These are phyloP conservation scores for Psittacula echo DNA, from an alignment of 2,797 vertebrate species.

Conservation along the genomic window DNA sequence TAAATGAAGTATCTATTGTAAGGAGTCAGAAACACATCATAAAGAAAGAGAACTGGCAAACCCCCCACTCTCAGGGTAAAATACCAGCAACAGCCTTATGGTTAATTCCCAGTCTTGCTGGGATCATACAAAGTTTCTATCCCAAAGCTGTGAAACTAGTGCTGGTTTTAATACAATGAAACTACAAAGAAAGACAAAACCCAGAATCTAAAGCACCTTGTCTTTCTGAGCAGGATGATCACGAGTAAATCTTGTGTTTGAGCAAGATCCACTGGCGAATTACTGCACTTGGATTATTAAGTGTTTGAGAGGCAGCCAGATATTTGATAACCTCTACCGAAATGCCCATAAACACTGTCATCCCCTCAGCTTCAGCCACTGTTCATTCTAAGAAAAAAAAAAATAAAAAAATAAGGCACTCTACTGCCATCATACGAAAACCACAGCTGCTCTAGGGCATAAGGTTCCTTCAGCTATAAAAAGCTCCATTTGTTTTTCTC, in stretches of 20 bases:
- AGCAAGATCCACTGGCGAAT: neutral
- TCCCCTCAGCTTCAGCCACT: neutral
- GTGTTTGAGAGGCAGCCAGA: neutral
- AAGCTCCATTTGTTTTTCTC: slow-evolving; percentile 8
- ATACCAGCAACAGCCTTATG: neutral
- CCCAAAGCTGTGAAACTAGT: neutral
- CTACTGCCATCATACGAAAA: neutral
- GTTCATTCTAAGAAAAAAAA: neutral
- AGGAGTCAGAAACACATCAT: neutral
- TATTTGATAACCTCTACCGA: neutral
- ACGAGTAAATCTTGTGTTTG: neutral
- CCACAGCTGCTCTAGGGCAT: slow-evolving; percentile 1
- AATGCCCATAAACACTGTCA: neutral
- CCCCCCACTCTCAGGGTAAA: neutral
- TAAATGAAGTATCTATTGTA: neutral
- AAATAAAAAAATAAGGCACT: neutral
- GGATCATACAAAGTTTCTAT: neutral
- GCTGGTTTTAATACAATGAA: neutral
- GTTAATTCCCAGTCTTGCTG: neutral
- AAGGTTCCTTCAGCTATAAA: neutral
- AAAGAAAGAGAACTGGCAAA: slow-evolving; percentile 7
- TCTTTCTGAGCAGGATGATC: neutral
- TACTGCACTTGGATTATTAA: neutral
- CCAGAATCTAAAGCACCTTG: neutral
- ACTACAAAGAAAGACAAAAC: neutral